These are phyloP conservation scores for Diglossa brunneiventris DNA, from an alignment of 2,113 vertebrate genomes.

Conservation along the genomic window DNA sequence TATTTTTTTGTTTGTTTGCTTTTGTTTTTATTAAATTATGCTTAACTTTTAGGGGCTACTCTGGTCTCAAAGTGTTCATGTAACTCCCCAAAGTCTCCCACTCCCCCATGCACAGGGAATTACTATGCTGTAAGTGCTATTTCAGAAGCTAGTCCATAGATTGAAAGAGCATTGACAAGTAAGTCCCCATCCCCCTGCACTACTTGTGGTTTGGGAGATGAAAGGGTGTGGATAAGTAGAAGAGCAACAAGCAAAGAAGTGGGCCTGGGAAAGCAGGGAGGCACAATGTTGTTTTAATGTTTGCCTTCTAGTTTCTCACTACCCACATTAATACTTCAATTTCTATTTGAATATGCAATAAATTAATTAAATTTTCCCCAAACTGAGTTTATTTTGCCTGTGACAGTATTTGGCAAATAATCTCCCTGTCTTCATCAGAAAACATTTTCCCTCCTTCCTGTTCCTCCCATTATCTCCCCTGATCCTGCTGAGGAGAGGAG, in stretches of 20 bases:
- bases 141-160: neutral
- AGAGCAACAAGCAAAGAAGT: neutral
- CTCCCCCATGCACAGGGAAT: neutral
- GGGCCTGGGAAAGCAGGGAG: neutral
- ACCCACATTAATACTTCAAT: neutral
- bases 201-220: accelerated
- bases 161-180: neutral
- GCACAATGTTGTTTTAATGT: neutral
- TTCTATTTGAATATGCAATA: neutral
- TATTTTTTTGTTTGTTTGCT: no score
- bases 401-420: neutral
- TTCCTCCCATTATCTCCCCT: neutral
- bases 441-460: neutral
- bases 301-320: neutral
- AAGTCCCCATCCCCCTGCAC: accelerated
- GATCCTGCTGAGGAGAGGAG: neutral
- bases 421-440: neutral
- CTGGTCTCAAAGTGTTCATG: neutral
- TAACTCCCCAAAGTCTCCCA: neutral
- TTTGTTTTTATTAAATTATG: neutral
- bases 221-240: accelerated
- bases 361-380: neutral
- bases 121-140: neutral
- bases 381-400: neutral
- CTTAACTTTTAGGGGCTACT: neutral